These are phyloP conservation scores for Ammodytes marinus DNA, from an alignment of 2,113 vertebrate species.

Conservation along the genomic window DNA sequence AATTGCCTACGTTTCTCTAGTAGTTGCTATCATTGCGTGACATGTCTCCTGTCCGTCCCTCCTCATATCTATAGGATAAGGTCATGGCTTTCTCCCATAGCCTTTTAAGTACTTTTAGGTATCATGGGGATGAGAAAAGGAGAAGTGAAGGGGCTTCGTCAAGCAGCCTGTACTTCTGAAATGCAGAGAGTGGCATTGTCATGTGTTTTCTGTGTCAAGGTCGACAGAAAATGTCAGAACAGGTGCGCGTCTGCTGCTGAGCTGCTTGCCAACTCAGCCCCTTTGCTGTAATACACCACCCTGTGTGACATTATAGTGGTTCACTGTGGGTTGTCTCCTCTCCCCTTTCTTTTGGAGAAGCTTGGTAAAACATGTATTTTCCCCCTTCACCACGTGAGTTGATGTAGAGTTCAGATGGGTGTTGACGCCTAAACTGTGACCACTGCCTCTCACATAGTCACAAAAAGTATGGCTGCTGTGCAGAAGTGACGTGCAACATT, in stretches of 20 bases:
- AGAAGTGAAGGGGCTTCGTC: constrained; percentile 54
- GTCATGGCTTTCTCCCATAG: constrained; percentile 3
- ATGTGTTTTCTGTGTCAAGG: constrained; percentile 85
- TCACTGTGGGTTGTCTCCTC: constrained; percentile 59
- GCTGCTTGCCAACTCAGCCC: constrained; percentile 84
- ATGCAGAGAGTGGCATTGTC: constrained; percentile 79
- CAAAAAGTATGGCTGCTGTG: constrained; percentile 33
- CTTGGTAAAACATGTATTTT: constrained; percentile 50
- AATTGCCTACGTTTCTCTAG: neutral
- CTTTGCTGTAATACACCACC: constrained; percentile 77
- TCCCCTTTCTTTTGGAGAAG: constrained; percentile 45
- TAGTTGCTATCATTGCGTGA: constrained; percentile 34
- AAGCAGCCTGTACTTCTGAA: constrained; percentile 70
- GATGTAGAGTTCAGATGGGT: constrained; percentile 28
- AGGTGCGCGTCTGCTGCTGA: constrained; percentile 85
- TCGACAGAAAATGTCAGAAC: constrained; percentile 87
- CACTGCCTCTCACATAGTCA: constrained; percentile 25
- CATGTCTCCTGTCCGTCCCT: constrained; percentile 11
- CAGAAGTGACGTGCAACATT: constrained; percentile 31
- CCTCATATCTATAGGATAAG: constrained; percentile 20
- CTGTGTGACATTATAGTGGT: constrained; percentile 75
- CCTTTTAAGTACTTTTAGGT: constrained; percentile 61
- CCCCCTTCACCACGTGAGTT: constrained; percentile 4
- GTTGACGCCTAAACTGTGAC: constrained; percentile 50
- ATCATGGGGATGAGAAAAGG: constrained; percentile 49